Percentiles rank a stretch among this genome's conserved stretches.
These are phyloP conservation scores for Staurois parvus DNA, from an alignment of 2,797 vertebrate genomes.

Conservation along the genomic window DNA sequence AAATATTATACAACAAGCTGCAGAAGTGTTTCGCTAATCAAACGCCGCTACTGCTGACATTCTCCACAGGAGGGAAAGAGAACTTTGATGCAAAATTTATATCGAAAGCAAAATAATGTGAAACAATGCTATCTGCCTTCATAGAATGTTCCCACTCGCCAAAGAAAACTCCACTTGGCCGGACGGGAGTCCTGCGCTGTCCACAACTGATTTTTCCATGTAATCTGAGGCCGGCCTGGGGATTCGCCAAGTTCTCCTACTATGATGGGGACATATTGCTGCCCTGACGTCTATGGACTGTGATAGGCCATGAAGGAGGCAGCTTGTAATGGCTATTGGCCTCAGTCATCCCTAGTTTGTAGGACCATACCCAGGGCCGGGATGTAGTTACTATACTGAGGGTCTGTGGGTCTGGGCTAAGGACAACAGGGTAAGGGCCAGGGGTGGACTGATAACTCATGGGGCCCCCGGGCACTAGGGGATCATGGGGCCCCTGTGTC, in stretches of 20 bases:
- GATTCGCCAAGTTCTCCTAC: not conserved
- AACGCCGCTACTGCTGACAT: constrained; percentile 38
- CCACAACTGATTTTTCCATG: not conserved
- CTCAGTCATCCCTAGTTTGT: not conserved
- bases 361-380: too few species aligned
- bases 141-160: not conserved
- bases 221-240: not conserved
- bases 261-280: not conserved
- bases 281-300: not conserved
- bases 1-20: constrained; percentile 55
- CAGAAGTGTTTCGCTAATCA: constrained; percentile 51
- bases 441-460: too few species aligned
- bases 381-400: too few species aligned
- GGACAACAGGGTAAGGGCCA: too few species aligned
- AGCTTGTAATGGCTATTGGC: not conserved
- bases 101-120: constrained; percentile 50
- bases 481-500: too few species aligned
- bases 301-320: not conserved
- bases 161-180: constrained; percentile 27
- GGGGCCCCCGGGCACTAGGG: too few species aligned
- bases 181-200: not conserved
- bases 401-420: too few species aligned
- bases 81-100: constrained; percentile 57
- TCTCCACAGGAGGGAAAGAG: constrained; percentile 34
- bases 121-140: constrained; percentile 52